Evolutionary conservation across 2,113 vertebrate species (phyloP).

Genomic region (Nerophis ophidion): DNA sequence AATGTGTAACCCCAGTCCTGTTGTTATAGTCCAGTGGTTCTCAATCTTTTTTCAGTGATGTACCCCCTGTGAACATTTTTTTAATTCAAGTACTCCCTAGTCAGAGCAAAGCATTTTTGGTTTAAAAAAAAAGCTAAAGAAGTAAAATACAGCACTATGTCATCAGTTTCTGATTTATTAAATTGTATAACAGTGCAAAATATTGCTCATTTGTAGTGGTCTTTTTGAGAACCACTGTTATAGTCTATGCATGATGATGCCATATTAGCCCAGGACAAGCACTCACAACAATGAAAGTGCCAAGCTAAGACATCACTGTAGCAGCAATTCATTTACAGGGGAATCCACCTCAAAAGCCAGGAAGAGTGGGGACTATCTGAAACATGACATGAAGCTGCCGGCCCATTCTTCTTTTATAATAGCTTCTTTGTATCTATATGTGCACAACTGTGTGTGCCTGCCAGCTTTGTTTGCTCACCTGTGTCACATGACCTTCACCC

Average conservation of each 20-base stretch:
- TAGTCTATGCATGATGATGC: conserved; percentile 34
- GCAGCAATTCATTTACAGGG: conserved; percentile 55
- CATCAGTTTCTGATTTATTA: too few relatives aligned
- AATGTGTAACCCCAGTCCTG: conserved; percentile 17
- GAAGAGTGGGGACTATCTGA: conserved; percentile 38
- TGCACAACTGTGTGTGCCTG: conserved; percentile 22
- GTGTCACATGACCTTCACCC: conserved; percentile 2
- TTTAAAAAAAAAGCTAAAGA: too few relatives aligned
- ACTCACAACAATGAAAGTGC: conserved; percentile 60
- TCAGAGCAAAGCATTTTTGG: too few relatives aligned
- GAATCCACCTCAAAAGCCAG: conserved; percentile 44
- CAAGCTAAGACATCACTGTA: conserved; percentile 52
- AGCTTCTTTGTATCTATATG: conserved; percentile 18
- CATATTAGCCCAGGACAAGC: conserved; percentile 53
- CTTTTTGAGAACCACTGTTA: too few relatives aligned
- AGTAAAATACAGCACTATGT: too few relatives aligned
- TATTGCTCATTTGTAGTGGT: too few relatives aligned
- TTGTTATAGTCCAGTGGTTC: conserved; percentile 32
- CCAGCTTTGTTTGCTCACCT: conserved; percentile 46
- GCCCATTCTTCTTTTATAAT: conserved; percentile 55
- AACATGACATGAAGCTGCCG: conserved; percentile 32
- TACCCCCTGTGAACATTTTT: too few relatives aligned
- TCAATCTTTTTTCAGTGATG: too few relatives aligned
- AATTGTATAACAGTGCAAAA: too few relatives aligned
- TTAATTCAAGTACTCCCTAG: too few relatives aligned